Conservation (phyloP, 2,113 vertebrate genomes). For the Podiceps cristatus region DNA sequence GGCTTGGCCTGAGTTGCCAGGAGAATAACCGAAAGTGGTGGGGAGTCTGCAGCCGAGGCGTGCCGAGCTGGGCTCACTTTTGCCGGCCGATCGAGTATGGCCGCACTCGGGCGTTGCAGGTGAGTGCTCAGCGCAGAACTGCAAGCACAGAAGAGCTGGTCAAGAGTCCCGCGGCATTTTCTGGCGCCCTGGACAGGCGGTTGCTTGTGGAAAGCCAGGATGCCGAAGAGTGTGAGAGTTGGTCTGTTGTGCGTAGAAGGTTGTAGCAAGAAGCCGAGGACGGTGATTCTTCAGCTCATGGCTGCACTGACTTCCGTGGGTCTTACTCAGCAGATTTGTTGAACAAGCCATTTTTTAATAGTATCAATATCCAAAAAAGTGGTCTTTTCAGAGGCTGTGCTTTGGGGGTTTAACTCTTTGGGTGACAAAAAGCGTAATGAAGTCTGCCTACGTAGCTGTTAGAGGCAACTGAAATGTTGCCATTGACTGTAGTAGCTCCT, state of each 20-base stretch:
- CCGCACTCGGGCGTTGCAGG: accelerated
- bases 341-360: accelerated
- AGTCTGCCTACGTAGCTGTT: accelerated
- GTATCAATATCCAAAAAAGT: accelerated
- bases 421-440: accelerated
- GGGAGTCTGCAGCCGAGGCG: accelerated
- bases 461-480: background rate
- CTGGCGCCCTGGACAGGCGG: background rate
- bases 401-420: background rate
- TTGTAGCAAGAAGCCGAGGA: background rate
- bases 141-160: accelerated
- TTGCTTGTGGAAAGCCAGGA: background rate
- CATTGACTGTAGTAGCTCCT: background rate
- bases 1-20: background rate
- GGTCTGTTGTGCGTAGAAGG: accelerated
- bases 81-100: accelerated
- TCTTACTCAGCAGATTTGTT: background rate
- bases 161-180: accelerated
- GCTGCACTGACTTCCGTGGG: background rate
- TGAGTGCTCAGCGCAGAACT: background rate
- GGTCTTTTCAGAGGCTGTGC: accelerated
- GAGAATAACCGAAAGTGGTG: accelerated
- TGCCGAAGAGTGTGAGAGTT: accelerated
- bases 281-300: accelerated
- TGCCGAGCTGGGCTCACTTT: background rate